phyloP scores from a whole-genome alignment of 1,140 invertebrate species.

The Drosophila chauvacae region DNA sequence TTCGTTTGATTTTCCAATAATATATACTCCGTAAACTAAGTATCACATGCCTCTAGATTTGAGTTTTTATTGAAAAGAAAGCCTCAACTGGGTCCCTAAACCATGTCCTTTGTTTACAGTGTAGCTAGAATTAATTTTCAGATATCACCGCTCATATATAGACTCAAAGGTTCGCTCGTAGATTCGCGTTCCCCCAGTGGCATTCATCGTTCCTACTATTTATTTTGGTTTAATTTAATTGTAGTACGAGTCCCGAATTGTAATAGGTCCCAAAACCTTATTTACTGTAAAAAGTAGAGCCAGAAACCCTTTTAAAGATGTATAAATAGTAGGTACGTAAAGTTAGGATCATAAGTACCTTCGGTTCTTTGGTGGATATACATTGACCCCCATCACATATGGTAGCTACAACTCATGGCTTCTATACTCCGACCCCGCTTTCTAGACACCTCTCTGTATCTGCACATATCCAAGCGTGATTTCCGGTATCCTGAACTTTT shows the following conservation, averaged over 20 bases:
- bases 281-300: not conserved
- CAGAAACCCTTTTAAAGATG: not conserved
- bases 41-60: slow-evolving; percentile 10
- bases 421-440: slow-evolving; percentile 28
- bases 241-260: too few relatives aligned
- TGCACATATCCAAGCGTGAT: slow-evolving; percentile 2
- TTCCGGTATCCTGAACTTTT: slow-evolving; percentile 48
- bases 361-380: not conserved
- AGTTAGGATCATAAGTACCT: slow-evolving; percentile 17
- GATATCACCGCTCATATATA: slow-evolving; percentile 2
- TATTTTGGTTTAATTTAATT: not conserved
- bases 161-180: not conserved
- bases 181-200: not conserved
- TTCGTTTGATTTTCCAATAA: slow-evolving; percentile 59
- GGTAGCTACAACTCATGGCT: slow-evolving; percentile 32
- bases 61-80: not conserved
- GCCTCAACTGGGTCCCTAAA: not conserved
- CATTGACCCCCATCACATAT: slow-evolving; percentile 14
- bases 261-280: not conserved
- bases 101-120: not conserved
- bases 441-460: slow-evolving; percentile 20
- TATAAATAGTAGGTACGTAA: too few relatives aligned
- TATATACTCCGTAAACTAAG: slow-evolving; percentile 33
- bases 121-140: slow-evolving; percentile 4
- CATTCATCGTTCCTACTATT: not conserved